These are phyloP conservation scores for Buteo buteo DNA, from an alignment of 2,113 vertebrate species.

Conservation along the genomic window DNA sequence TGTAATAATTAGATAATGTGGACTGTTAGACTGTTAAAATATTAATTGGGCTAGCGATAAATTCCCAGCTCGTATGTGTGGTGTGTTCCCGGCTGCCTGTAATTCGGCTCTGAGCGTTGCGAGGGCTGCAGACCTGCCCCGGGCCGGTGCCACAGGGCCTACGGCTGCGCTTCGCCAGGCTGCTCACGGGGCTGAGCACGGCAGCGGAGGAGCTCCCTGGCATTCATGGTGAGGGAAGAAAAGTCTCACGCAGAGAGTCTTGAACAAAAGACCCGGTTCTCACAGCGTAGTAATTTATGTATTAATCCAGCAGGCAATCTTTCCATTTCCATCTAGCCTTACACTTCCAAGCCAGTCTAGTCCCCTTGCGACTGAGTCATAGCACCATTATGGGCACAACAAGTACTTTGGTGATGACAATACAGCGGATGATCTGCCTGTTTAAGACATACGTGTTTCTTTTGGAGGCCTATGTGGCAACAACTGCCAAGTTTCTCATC, in stretches of 20 bases:
- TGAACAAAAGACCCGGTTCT: background rate
- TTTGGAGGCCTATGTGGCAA: background rate
- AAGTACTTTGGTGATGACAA: background rate
- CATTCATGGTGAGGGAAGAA: background rate
- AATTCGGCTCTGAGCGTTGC: background rate
- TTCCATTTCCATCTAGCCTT: background rate
- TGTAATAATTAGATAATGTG: background rate
- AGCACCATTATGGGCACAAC: background rate
- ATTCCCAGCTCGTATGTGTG: no score
- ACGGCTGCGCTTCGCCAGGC: background rate
- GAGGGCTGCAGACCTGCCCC: rapidly evolving
- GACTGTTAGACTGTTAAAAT: background rate
- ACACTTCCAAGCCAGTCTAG: background rate
- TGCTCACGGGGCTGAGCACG: background rate
- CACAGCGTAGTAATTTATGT: background rate
- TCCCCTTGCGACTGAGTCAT: background rate
- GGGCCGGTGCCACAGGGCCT: background rate
- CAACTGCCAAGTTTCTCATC: background rate
- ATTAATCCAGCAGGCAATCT: background rate
- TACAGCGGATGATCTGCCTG: background rate
- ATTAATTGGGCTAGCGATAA: background rate
- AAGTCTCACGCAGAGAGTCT: background rate
- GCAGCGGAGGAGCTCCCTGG: background rate
- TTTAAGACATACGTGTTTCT: background rate
- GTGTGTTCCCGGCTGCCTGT: rapidly evolving